Conservation (phyloP, 2,888 invertebrate species). For the Phragmatobia fuliginosa region DNA sequence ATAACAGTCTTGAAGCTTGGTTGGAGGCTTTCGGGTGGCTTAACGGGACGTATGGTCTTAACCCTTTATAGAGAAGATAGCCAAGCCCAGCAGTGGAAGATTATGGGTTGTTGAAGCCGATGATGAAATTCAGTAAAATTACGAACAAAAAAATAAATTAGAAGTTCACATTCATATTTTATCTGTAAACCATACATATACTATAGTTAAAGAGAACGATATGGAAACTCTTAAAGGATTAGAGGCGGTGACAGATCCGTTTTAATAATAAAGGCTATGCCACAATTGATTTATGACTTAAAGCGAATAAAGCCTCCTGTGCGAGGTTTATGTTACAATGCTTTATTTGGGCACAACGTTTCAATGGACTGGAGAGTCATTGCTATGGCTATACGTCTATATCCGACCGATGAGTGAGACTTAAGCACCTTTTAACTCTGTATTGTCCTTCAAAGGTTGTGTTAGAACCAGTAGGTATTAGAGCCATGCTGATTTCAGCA, state of each 20-base stretch:
- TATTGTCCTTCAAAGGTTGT: conserved; percentile 3
- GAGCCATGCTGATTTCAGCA: too few relatives aligned
- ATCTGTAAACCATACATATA: conserved; percentile 37
- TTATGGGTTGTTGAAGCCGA: too few relatives aligned
- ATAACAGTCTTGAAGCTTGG: too few relatives aligned
- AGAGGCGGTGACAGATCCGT: conserved; percentile 78
- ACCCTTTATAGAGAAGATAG: too few relatives aligned
- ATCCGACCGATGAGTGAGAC: conserved; percentile 26
- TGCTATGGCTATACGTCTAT: conserved; percentile 46
- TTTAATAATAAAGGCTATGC: conserved; percentile 73
- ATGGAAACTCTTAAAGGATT: conserved; percentile 81
- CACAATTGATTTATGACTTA: conserved; percentile 80
- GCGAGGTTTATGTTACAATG: conserved; percentile 33
- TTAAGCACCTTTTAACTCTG: conserved; percentile 9
- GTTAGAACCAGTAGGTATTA: background rate
- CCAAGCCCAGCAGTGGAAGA: too few relatives aligned
- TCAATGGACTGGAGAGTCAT: conserved; percentile 54
- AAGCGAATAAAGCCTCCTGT: conserved; percentile 74
- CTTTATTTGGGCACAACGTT: conserved; percentile 42
- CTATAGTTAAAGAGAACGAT: conserved; percentile 60
- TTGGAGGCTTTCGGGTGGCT: too few relatives aligned
- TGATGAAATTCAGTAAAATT: too few relatives aligned
- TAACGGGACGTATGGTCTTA: too few relatives aligned
- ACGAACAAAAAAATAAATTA: background rate
- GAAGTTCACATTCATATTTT: background rate